These are phyloP conservation scores for Elysia crispata DNA, from an alignment of 2,888 invertebrate genomes.

Conservation along the genomic window DNA sequence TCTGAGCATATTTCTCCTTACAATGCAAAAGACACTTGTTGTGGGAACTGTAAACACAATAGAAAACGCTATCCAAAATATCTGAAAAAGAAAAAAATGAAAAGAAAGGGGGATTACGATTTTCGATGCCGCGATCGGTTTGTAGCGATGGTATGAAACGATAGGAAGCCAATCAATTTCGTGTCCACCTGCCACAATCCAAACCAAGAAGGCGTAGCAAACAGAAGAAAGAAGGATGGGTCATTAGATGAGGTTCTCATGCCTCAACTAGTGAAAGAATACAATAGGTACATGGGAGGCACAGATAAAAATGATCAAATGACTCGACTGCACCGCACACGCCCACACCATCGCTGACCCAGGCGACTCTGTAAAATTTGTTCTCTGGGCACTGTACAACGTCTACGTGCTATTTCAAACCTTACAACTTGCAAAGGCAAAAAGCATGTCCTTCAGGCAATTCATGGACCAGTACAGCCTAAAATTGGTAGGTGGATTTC, in stretches of 20 bases:
- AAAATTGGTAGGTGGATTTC: constrained; percentile 39
- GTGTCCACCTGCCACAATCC: constrained; percentile 44
- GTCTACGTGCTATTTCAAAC: not conserved
- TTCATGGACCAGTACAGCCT: constrained; percentile 40
- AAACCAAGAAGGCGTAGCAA: constrained; percentile 12
- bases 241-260: constrained; percentile 2
- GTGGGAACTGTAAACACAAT: constrained; percentile 49
- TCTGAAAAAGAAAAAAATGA: constrained; percentile 38
- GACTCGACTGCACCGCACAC: constrained; percentile 25
- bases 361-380: constrained; percentile 27
- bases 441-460: constrained; percentile 22
- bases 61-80: constrained; percentile 48
- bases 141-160: constrained; percentile 47
- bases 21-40: constrained; percentile 16
- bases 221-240: constrained; percentile 37
- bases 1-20: constrained; percentile 36
- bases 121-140: constrained; percentile 32
- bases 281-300: constrained; percentile 53
- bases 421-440: not conserved
- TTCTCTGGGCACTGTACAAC: constrained; percentile 29
- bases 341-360: constrained; percentile 23
- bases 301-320: constrained; percentile 51
- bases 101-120: constrained; percentile 29
- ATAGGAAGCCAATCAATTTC: constrained; percentile 50
- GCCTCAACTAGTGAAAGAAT: constrained; percentile 44